Base-by-base conservation (phyloP, 2,888 invertebrate species). In the Steinernema carpocapsae region DNA sequence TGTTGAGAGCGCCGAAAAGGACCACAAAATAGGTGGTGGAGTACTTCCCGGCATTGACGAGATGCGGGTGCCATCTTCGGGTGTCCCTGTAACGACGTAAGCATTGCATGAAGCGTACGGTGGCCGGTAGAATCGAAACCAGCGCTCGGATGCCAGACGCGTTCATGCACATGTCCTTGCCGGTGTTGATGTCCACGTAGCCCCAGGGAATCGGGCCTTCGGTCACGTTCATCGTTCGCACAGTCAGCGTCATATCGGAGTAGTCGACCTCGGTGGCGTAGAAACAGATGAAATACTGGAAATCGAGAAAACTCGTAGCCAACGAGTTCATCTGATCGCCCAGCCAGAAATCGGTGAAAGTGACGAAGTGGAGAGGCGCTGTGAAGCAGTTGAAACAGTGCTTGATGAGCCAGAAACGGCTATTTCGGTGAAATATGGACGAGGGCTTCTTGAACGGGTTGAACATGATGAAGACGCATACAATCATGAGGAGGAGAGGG, bases 31-130 rank as follows among this genome's bases (percentile, higher is more conserved):
- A 97, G 0, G 97, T 94, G 0, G 96, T 95, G 0, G 95, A 93
- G 88, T 99, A 99, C 90, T 99, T 99, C 74, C 94, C 95, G 1
- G 99, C 99, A 89, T 99, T 99, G 1, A 93, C 94, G 73, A 99
- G 90, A 91, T 99, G 99, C 3, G 88, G 88, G 90, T 95, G 95
- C 0, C 93, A 93, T 87, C 95, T 94, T 80, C 92, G 92, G 0
- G 95, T 94, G 89, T 99, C 99, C 0, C 94, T 91, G 89, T 96
- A 99, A 78, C 99, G 93, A 0, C 97, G 91, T 73, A 99, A 89
- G 85, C 97, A 99, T 88, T 99, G 97, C 19, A 95, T 94, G 89
- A 99, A 97, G 42, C 99, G 92, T 80, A 95, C 94, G 95, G 96
- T 97, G 0, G 97, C 97, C 0, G 99, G 99, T 26, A 99, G 90